Evolutionary conservation across 2,113 vertebrate species (phyloP).

Genomic region (Neogale vison): DNA sequence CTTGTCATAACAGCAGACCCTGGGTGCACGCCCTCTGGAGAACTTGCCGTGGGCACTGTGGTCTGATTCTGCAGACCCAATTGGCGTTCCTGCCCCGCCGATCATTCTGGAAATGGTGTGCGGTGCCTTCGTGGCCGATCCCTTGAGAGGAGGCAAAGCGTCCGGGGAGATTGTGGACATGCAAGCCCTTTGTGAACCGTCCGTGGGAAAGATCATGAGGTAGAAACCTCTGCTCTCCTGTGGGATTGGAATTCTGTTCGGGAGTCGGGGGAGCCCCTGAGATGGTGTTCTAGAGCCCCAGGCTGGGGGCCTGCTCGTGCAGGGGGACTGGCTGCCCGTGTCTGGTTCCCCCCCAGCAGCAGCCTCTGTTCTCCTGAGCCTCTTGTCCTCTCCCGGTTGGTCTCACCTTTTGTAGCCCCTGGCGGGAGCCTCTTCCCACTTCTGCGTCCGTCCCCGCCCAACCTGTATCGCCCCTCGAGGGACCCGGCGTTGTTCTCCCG

Average conservation of each 20-base stretch:
- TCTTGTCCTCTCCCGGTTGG: rapidly evolving
- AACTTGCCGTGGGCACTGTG: rapidly evolving
- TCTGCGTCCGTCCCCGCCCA: not conserved
- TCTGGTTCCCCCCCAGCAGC: not conserved
- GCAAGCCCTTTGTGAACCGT: not conserved
- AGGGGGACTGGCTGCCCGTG: not conserved
- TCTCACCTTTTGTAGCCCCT: not conserved
- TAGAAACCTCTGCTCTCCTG: not conserved
- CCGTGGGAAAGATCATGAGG: rapidly evolving
- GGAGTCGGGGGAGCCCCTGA: not conserved
- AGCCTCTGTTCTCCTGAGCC: rapidly evolving
- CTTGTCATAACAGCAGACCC: rapidly evolving
- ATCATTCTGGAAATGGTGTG: not conserved
- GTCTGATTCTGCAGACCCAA: not conserved
- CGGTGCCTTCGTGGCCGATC: not conserved
- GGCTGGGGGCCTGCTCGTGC: not conserved
- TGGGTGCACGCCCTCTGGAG: not conserved
- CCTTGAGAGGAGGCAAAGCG: not conserved
- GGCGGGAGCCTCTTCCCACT: too few species aligned
- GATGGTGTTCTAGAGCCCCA: not conserved
- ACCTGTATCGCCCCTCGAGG: not conserved
- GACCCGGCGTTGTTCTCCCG: rapidly evolving
- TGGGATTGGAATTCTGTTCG: not conserved
- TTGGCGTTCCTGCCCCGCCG: rapidly evolving
- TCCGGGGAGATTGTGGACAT: not conserved